Percentiles rank a stretch among this genome's conserved stretches.
Evolutionary conservation across 37 sponge, comb jelly and placozoan species (phyloP).

Genomic region (Bolinopsis microptera): DNA sequence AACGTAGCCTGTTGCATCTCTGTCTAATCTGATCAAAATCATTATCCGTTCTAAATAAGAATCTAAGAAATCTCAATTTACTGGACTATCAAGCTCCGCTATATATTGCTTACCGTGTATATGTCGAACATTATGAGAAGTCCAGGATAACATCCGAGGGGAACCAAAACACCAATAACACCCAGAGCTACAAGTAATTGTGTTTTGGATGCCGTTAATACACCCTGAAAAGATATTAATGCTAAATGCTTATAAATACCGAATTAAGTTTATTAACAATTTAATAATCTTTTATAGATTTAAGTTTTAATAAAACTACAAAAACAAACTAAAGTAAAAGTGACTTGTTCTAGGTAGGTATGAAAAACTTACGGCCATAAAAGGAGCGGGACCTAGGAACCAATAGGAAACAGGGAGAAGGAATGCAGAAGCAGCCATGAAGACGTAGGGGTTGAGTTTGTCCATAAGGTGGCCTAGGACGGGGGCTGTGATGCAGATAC

Average conservation of each 20-base stretch:
- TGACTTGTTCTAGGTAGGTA: too few species aligned
- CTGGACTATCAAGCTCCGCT: too few species aligned
- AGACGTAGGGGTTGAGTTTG: slow-evolving; percentile 52
- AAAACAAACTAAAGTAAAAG: too few species aligned
- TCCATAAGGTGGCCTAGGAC: slow-evolving; percentile 34
- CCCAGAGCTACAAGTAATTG: slow-evolving; percentile 1
- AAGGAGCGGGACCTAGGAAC: slow-evolving; percentile 40
- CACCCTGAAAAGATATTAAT: not conserved
- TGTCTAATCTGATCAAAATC: not conserved
- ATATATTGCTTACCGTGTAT: slow-evolving; percentile 24
- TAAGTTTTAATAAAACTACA: too few species aligned
- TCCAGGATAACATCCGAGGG: slow-evolving; percentile 39
- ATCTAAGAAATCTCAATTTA: too few species aligned
- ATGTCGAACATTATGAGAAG: slow-evolving; percentile 39
- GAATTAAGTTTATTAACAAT: too few species aligned
- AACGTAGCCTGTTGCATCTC: not conserved
- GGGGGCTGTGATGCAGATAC: slow-evolving; percentile 52
- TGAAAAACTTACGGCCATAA: not conserved
- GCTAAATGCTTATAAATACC: too few species aligned
- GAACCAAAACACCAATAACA: slow-evolving; percentile 25
- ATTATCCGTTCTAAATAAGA: too few species aligned
- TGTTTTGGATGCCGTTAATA: not conserved
- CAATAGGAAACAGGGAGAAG: not conserved
- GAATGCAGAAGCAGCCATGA: slow-evolving; percentile 16
- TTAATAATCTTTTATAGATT: too few species aligned